A percentile compares a stretch with the other conserved stretches of the same genome.
These are phyloP conservation scores for Enteromius fasciolatus DNA, from an alignment of 2,797 vertebrate genomes.

Conservation along the genomic window DNA sequence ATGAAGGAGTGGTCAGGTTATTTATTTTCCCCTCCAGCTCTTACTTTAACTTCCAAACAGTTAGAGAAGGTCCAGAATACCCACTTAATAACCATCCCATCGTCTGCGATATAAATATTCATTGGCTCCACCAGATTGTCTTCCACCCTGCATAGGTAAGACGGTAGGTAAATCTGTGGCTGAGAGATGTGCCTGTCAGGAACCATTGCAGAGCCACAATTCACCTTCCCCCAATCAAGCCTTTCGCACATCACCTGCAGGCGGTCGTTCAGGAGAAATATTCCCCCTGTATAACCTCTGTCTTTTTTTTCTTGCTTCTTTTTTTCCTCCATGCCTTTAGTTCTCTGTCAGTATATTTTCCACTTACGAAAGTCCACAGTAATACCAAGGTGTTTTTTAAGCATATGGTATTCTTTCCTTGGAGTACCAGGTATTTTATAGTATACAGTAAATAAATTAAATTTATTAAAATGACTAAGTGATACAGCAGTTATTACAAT, in stretches of 20 bases:
- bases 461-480: neutral
- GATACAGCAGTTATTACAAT: neutral
- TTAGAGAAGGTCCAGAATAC: conserved; percentile 23
- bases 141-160: conserved; percentile 65
- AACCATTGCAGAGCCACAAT: conserved; percentile 71
- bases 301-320: neutral
- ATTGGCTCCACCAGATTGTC: conserved; percentile 66
- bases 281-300: conserved; percentile 14
- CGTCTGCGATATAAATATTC: conserved; percentile 75
- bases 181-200: conserved; percentile 78
- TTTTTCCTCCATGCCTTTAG: neutral
- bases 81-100: conserved; percentile 62
- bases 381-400: neutral
- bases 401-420: neutral
- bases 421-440: neutral
- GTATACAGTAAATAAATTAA: neutral
- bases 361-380: neutral
- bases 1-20: conserved; percentile 5
- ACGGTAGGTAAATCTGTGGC: conserved; percentile 71
- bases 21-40: conserved; percentile 16
- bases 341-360: neutral
- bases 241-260: conserved; percentile 66
- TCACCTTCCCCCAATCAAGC: conserved; percentile 56
- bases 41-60: conserved; percentile 31
- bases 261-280: conserved; percentile 33